phyloP scores from a whole-genome alignment of 64 coral and sea anemone species.

The Pocillopora verrucosa region DNA sequence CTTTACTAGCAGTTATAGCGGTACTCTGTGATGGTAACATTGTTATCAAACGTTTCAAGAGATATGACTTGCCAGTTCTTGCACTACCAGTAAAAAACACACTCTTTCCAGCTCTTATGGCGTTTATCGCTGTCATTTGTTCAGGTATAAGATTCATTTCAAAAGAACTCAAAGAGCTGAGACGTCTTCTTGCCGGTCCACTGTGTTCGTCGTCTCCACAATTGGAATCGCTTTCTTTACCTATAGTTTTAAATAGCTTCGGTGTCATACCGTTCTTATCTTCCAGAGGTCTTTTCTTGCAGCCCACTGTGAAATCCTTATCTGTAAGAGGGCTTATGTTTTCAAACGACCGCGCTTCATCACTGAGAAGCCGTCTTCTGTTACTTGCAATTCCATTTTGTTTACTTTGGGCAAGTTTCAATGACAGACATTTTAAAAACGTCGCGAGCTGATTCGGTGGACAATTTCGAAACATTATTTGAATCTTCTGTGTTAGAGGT shows the following conservation, averaged over 20 bases:
- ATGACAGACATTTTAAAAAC: too few relatives aligned
- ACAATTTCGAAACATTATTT: slow-evolving; percentile 94
- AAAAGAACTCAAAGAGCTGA: slow-evolving; percentile 42
- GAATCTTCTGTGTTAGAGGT: slow-evolving; percentile 68
- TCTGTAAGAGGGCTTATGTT: too few relatives aligned
- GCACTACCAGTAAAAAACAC: too few relatives aligned
- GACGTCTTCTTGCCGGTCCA: slow-evolving; percentile 60
- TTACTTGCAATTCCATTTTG: slow-evolving; percentile 76
- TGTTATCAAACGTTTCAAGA: too few relatives aligned
- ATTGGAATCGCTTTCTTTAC: neutral
- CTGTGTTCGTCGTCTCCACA: neutral
- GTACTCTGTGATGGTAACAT: too few relatives aligned
- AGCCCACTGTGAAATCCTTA: slow-evolving; percentile 72
- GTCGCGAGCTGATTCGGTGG: slow-evolving; percentile 69
- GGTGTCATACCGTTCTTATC: slow-evolving; percentile 55
- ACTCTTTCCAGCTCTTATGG: too few relatives aligned
- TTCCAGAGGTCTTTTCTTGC: slow-evolving; percentile 72
- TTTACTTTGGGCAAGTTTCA: slow-evolving; percentile 83
- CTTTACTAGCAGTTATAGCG: too few relatives aligned
- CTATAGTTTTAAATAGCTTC: slow-evolving; percentile 52
- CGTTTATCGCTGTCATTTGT: too few relatives aligned
- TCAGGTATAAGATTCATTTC: slow-evolving; percentile 56
- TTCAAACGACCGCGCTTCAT: too few relatives aligned
- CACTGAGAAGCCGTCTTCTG: slow-evolving; percentile 76
- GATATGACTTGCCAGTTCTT: too few relatives aligned